phyloP scores from a whole-genome alignment of 2,888 invertebrate species.

The Cryptus armator region DNA sequence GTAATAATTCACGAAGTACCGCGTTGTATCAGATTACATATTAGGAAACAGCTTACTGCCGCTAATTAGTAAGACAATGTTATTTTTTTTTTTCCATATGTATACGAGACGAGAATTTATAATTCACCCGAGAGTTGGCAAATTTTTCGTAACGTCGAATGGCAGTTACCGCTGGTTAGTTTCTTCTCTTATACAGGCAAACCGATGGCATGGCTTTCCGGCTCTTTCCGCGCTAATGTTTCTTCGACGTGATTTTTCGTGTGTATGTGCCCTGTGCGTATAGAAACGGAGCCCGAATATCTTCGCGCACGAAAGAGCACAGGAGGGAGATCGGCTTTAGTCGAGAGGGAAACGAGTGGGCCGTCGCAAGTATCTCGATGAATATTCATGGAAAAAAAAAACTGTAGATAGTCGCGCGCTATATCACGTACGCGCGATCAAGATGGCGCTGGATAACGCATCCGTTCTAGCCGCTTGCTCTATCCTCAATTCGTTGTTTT shows the following conservation, averaged over 20 bases:
- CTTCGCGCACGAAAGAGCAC: constrained; percentile 63
- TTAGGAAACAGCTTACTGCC: constrained; percentile 66
- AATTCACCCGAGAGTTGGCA: constrained; percentile 57
- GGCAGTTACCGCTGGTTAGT: constrained; percentile 5
- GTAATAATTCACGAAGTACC: constrained; percentile 58
- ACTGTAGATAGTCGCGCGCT: constrained; percentile 70
- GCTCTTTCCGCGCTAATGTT: constrained; percentile 20
- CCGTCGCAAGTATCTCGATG: constrained; percentile 70
- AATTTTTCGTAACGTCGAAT: constrained; percentile 56
- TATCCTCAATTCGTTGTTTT: constrained; percentile 27
- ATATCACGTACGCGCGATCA: constrained; percentile 74
- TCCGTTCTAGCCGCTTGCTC: constrained; percentile 61
- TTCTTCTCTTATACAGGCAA: not conserved
- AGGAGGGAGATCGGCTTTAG: constrained; percentile 28
- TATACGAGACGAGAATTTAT: constrained; percentile 57
- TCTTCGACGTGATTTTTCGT: constrained; percentile 1
- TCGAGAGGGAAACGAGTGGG: constrained; percentile 63
- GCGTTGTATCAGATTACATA: constrained; percentile 62
- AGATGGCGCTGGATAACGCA: constrained; percentile 72
- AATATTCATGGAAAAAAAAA: constrained; percentile 75
- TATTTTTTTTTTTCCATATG: constrained; percentile 34
- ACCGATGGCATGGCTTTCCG: constrained; percentile 41
- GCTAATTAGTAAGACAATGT: constrained; percentile 68
- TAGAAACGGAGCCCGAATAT: constrained; percentile 61
- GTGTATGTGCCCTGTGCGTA: constrained; percentile 3